Evolutionary conservation across 2,888 invertebrate species (phyloP).

Genomic region (Toxonevra muliebris): DNA sequence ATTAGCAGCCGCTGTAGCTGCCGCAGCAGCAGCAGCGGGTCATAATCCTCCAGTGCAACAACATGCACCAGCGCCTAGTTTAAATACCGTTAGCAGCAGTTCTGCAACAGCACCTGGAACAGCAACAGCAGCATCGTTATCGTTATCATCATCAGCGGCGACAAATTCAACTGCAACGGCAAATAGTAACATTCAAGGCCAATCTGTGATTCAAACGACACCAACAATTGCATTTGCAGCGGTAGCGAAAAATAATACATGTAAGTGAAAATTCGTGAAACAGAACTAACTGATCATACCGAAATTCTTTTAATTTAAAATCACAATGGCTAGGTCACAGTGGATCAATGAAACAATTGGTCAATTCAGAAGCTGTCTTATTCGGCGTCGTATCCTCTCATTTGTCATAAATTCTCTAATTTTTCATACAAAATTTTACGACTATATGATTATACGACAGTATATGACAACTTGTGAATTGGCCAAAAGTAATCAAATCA

Average conservation of each 20-base stretch:
- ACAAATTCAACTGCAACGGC: conserved; percentile 43
- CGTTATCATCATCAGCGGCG: conserved; percentile 35
- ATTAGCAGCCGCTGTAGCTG: conserved; percentile 44
- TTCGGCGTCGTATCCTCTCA: too few relatives aligned
- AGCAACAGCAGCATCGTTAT: conserved; percentile 32
- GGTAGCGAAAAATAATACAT: conserved; percentile 69
- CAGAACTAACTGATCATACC: too few relatives aligned
- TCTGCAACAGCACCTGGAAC: conserved; percentile 28
- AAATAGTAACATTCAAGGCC: conserved; percentile 60
- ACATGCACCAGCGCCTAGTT: conserved; percentile 62
- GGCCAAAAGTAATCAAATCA: too few relatives aligned
- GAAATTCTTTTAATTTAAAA: too few relatives aligned
- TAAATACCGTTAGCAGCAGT: conserved; percentile 40
- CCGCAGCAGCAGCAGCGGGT: conserved; percentile 41
- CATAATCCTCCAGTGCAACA: conserved; percentile 58
- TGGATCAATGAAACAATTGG: too few relatives aligned
- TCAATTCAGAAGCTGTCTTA: too few relatives aligned
- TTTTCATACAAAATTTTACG: too few relatives aligned
- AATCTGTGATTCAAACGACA: conserved; percentile 65
- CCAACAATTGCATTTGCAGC: conserved; percentile 71
- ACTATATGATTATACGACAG: too few relatives aligned
- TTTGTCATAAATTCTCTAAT: too few relatives aligned
- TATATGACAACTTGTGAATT: too few relatives aligned
- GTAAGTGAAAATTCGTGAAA: conserved; percentile 51
- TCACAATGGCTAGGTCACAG: too few relatives aligned